These are phyloP conservation scores for Mus spretus DNA, from an alignment of 2,797 vertebrate genomes.

Conservation along the genomic window DNA sequence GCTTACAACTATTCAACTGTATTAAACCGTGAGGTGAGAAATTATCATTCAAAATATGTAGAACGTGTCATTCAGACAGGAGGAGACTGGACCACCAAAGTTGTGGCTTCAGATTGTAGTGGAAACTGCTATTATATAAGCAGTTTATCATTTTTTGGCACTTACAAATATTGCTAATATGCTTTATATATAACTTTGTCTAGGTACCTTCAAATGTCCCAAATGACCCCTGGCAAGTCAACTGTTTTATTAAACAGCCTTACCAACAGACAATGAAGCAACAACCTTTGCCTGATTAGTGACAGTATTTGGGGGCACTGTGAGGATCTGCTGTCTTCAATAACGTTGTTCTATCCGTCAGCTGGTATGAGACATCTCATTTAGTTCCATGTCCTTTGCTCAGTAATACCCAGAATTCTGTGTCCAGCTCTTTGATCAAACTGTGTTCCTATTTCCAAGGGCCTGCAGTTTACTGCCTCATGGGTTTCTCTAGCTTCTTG, in stretches of 20 bases:
- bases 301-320: neutral
- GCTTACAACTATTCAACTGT: neutral
- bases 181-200: neutral
- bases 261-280: neutral
- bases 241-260: neutral
- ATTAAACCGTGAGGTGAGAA: neutral
- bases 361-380: neutral
- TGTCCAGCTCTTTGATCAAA: neutral
- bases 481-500: neutral
- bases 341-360: neutral
- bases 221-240: neutral
- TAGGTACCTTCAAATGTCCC: neutral
- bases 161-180: neutral
- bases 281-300: neutral
- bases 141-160: neutral
- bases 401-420: neutral
- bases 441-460: neutral
- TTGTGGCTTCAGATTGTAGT: neutral
- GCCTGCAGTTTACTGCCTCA: neutral
- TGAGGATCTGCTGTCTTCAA: neutral
- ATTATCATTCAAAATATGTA: conserved; percentile 10
- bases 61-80: neutral
- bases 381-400: neutral
- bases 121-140: neutral
- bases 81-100: neutral